A percentile compares a stretch with the other conserved stretches of the same genome.
These are phyloP conservation scores for Embiotoca jacksoni DNA, from an alignment of 2,113 vertebrate species.

Conservation along the genomic window DNA sequence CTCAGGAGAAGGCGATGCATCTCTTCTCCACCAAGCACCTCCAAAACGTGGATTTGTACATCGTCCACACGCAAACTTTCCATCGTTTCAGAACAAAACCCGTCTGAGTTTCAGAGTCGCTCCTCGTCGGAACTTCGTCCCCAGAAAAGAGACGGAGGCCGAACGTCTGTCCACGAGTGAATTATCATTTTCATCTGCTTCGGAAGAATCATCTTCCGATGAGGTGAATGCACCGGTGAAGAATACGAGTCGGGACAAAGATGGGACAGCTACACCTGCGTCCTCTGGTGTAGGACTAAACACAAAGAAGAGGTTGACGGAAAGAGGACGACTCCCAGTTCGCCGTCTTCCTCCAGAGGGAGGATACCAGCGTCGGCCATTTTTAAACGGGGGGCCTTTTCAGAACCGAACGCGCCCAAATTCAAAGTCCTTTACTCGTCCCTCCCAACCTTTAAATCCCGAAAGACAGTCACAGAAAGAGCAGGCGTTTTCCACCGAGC, in stretches of 20 bases:
- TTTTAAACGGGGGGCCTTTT: constrained; percentile 9
- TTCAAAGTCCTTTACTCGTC: constrained; percentile 10
- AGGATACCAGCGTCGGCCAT: neutral
- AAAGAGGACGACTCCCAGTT: constrained; percentile 3
- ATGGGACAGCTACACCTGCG: neutral
- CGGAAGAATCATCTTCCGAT: constrained; percentile 9
- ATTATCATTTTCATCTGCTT: constrained; percentile 22
- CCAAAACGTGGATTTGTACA: constrained; percentile 7
- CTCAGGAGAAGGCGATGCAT: neutral
- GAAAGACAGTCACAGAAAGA: constrained; percentile 16
- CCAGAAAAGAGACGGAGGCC: neutral
- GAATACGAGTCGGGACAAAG: neutral
- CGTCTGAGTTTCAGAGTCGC: neutral
- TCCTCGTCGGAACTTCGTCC: neutral
- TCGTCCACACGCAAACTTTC: constrained; percentile 9
- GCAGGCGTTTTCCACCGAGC: neutral
- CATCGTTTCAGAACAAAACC: constrained; percentile 51
- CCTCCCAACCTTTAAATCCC: constrained; percentile 10
- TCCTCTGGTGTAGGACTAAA: constrained; percentile 14
- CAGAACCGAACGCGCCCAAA: constrained; percentile 46
- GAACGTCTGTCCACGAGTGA: neutral
- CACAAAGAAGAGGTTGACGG: constrained; percentile 2
- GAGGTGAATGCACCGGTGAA: neutral
- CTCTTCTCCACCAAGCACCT: neutral
- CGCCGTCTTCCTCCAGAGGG: constrained; percentile 1